Base-by-base conservation (phyloP, 2,797 vertebrate species). In the Psittacula echo region DNA sequence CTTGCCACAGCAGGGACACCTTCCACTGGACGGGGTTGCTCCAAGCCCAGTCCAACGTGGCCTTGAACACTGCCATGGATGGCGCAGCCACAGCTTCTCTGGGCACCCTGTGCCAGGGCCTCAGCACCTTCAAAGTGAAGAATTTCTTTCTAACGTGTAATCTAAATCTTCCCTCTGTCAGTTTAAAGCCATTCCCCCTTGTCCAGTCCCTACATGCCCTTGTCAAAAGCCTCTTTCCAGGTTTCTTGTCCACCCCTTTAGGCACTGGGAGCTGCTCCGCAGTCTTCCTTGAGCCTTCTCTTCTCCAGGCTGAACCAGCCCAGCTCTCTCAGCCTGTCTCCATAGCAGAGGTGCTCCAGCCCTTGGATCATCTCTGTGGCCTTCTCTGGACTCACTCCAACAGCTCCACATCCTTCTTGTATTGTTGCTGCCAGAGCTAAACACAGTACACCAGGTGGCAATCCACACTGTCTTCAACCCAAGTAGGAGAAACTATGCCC, bases 401-500 rank as follows among this genome's bases (percentile, higher is more conserved):
- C n/a, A 37, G 56, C 34, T 60, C 34, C 56, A 37, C 7, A 8
- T 37, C 23, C n/a, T 23, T 60, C 23, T 60, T 60, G 56, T 37
- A 15, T 17, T 17, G 34, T 26, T 60, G 23, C 56, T 60, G 23
- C 23, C 56, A 60, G 56, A 26, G 23, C 23, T 60, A 60, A 60
- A 37, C 15, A 26, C 56, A 60, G n/a, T 26, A 37, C 56, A 26
- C 15, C 34, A 60, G n/a, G 23, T 60, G 56, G 23, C 34, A 60
- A 3, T n/a, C 56, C 72, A 48, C 72, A 56, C 20, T 27, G 2
- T 44, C 75, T 56, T 73, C 42, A 26, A 7, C 15, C 61, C 37
- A 61, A 45, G 27, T 0, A 23, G 41, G 44, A 26, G 32, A 29
- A 71, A 27, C 5, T 22, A 0, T 9, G 27, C 29, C 56, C 1